Percentiles rank a stretch among this genome's conserved stretches.
These are phyloP conservation scores for Rhegmatorhina hoffmannsi DNA, from an alignment of 2,113 vertebrate species.

Conservation along the genomic window DNA sequence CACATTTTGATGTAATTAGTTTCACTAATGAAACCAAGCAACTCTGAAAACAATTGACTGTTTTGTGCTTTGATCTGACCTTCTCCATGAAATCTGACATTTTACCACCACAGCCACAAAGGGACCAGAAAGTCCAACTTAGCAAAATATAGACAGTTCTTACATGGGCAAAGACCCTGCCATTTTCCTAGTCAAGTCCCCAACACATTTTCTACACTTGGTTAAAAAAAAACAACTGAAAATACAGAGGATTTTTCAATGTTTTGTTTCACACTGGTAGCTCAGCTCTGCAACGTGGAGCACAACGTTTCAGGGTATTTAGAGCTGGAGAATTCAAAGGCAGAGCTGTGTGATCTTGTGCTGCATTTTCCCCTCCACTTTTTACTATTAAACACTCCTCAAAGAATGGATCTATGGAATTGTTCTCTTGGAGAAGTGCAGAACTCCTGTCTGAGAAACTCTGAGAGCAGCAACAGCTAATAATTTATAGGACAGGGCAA, in stretches of 20 bases:
- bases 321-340: not conserved
- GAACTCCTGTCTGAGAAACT: not conserved
- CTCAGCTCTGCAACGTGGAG: not conserved
- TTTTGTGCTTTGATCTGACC: constrained; percentile 38
- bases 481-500: not conserved
- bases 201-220: not conserved
- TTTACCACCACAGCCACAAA: constrained; percentile 2
- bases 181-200: not conserved
- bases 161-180: not conserved
- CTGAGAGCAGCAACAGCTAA: not conserved
- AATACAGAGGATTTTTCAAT: not conserved
- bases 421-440: not conserved
- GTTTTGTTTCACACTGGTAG: not conserved
- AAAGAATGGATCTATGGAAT: not conserved
- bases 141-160: not conserved
- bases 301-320: not conserved
- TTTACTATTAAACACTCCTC: not conserved
- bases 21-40: constrained; percentile 42
- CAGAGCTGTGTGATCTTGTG: not conserved
- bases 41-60: constrained; percentile 53
- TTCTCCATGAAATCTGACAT: not conserved
- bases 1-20: constrained; percentile 33
- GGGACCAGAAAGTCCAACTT: not conserved
- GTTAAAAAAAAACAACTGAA: not conserved
- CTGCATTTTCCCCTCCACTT: not conserved